Evolutionary conservation across 2,888 invertebrate genomes (phyloP).

Genomic region (Thumatha senex): DNA sequence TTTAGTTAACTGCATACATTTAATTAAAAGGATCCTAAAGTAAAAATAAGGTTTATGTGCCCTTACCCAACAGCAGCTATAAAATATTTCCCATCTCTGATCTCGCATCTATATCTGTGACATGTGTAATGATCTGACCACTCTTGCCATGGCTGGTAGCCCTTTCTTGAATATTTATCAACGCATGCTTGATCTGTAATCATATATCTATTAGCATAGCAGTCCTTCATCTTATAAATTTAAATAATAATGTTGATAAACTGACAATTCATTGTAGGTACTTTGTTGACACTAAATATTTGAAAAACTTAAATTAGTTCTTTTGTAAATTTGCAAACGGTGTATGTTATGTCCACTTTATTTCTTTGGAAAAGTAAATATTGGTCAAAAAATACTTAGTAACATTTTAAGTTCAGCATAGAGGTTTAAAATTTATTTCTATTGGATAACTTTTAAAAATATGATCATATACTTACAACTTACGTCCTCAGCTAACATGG

Average conservation of each 20-base stretch:
- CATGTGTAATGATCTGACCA: slow-evolving; percentile 81
- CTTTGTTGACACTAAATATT: too few relatives aligned
- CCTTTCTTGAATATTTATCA: slow-evolving; percentile 79
- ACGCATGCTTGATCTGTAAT: slow-evolving; percentile 75
- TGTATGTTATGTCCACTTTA: too few relatives aligned
- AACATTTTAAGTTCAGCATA: too few relatives aligned
- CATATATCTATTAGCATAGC: neutral
- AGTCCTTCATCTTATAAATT: neutral
- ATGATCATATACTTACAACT: slow-evolving; percentile 66
- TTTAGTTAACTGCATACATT: neutral
- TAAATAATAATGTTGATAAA: too few relatives aligned
- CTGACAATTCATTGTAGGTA: too few relatives aligned
- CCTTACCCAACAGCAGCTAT: slow-evolving; percentile 76
- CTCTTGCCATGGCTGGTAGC: slow-evolving; percentile 79
- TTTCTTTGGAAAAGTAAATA: too few relatives aligned
- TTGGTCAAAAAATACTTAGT: too few relatives aligned
- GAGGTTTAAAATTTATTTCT: too few relatives aligned
- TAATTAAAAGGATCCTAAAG: too few relatives aligned
- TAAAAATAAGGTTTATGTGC: too few relatives aligned
- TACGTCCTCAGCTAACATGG: slow-evolving; percentile 64
- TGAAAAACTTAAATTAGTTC: too few relatives aligned
- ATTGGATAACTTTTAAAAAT: neutral
- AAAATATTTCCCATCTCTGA: slow-evolving; percentile 77
- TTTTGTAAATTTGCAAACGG: too few relatives aligned
- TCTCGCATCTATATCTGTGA: slow-evolving; percentile 75